These are phyloP conservation scores for Coboldia fuscipes DNA, from an alignment of 1,140 invertebrate species.

Conservation along the genomic window DNA sequence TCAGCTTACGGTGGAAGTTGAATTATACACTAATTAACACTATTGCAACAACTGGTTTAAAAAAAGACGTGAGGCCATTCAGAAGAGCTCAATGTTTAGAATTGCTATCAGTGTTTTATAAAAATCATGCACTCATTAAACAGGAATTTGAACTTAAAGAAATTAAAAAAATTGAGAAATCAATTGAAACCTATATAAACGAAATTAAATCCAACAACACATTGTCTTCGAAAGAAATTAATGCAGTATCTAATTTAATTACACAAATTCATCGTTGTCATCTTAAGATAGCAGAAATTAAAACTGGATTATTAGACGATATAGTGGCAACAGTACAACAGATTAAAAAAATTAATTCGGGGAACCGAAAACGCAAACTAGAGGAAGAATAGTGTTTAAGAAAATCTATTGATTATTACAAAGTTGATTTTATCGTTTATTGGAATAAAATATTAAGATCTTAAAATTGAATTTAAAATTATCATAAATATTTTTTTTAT, in stretches of 20 bases:
- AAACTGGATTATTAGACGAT: too few relatives aligned
- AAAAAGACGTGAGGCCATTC: conserved; percentile 23
- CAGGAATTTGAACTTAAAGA: conserved; percentile 3
- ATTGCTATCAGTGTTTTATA: conserved; percentile 27
- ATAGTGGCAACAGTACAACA: too few relatives aligned
- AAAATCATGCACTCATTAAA: conserved; percentile 15
- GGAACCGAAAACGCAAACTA: too few relatives aligned
- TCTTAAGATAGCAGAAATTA: too few relatives aligned
- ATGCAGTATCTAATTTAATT: conserved; percentile 5
- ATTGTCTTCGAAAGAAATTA: conserved; percentile 7
- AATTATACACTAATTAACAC: conserved; percentile 5
- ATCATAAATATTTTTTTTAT: too few relatives aligned
- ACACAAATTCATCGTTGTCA: not conserved
- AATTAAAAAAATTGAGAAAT: conserved; percentile 5
- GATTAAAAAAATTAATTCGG: too few relatives aligned
- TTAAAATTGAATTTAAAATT: too few relatives aligned
- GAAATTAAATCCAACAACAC: not conserved
- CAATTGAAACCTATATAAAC: conserved; percentile 3
- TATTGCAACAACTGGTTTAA: conserved; percentile 12
- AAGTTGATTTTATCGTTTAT: too few relatives aligned
- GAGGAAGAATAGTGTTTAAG: too few relatives aligned
- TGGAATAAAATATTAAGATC: too few relatives aligned
- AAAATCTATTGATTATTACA: too few relatives aligned
- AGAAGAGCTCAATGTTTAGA: conserved; percentile 29
- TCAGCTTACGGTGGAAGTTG: conserved; percentile 6